A percentile compares a stretch with the other conserved stretches of the same genome.
Evolutionary conservation across 2,113 vertebrate species (phyloP).

Genomic region (Channa argus): DNA sequence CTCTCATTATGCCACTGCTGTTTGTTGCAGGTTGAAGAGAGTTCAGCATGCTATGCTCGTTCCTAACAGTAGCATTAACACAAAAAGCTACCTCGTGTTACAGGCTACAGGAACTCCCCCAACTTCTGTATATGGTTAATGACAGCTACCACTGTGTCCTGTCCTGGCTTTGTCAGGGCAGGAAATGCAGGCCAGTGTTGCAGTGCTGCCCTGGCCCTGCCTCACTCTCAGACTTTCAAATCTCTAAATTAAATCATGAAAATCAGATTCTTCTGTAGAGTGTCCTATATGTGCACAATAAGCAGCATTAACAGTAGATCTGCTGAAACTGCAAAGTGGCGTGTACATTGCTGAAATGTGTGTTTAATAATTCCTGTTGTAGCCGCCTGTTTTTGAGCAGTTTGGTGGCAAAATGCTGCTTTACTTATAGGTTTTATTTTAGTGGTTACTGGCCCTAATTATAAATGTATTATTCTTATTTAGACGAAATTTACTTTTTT

Average conservation of each 20-base stretch:
- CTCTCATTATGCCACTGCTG: conserved; percentile 4
- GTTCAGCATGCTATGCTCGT: neutral
- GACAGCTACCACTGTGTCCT: conserved; percentile 4
- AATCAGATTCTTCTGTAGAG: neutral
- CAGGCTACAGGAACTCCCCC: neutral
- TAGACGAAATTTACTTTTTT: no score
- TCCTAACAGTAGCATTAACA: neutral
- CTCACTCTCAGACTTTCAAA: neutral
- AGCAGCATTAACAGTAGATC: neutral
- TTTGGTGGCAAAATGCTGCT: neutral
- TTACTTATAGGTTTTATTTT: neutral
- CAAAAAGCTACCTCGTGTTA: neutral
- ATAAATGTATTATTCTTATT: neutral
- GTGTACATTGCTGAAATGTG: neutral
- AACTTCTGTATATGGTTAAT: neutral
- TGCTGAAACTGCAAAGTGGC: neutral
- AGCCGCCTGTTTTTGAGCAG: no score
- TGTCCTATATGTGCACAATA: neutral
- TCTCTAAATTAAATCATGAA: neutral
- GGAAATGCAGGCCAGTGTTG: neutral
- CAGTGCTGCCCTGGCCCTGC: conserved; percentile 3
- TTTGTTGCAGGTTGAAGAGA: conserved; percentile 7
- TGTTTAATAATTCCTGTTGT: neutral
- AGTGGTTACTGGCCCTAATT: neutral
- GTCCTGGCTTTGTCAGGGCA: conserved; percentile 10